Evolutionary conservation across 2,888 invertebrate genomes (phyloP).

Genomic region (Diachrysia chrysitis): DNA sequence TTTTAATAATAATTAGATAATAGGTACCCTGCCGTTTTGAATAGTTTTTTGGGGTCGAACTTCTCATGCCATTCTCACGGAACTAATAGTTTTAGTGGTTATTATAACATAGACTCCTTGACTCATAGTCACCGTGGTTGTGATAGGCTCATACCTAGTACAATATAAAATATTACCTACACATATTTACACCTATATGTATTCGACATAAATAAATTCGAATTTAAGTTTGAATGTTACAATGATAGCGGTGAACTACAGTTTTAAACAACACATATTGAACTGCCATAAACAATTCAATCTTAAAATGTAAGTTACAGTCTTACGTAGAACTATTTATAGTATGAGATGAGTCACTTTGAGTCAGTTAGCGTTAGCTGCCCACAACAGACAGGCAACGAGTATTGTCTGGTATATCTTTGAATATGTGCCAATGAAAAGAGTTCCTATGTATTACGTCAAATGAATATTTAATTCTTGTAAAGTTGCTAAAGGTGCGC

Average conservation of each 20-base stretch:
- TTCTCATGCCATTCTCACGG: too few relatives aligned
- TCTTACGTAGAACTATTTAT: neutral
- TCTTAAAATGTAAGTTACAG: neutral
- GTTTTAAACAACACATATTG: neutral
- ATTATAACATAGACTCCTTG: too few relatives aligned
- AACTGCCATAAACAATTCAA: neutral
- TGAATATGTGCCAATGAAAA: conserved; percentile 1
- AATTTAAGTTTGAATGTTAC: neutral
- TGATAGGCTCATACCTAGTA: too few relatives aligned
- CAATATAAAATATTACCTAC: too few relatives aligned
- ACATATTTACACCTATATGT: too few relatives aligned
- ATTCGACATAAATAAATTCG: neutral
- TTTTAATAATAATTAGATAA: too few relatives aligned
- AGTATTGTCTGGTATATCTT: neutral
- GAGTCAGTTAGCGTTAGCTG: neutral
- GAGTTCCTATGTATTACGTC: neutral
- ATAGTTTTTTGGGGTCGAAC: too few relatives aligned
- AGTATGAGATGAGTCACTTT: neutral
- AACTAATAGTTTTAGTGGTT: too few relatives aligned
- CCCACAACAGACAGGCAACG: neutral
- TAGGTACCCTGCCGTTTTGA: too few relatives aligned
- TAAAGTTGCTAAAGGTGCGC: too few relatives aligned
- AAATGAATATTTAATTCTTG: neutral
- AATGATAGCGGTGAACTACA: neutral
- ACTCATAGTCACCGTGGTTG: too few relatives aligned